Conservation (phyloP, 2,113 vertebrate genomes). For the Dunckerocampus dactyliophorus region DNA sequence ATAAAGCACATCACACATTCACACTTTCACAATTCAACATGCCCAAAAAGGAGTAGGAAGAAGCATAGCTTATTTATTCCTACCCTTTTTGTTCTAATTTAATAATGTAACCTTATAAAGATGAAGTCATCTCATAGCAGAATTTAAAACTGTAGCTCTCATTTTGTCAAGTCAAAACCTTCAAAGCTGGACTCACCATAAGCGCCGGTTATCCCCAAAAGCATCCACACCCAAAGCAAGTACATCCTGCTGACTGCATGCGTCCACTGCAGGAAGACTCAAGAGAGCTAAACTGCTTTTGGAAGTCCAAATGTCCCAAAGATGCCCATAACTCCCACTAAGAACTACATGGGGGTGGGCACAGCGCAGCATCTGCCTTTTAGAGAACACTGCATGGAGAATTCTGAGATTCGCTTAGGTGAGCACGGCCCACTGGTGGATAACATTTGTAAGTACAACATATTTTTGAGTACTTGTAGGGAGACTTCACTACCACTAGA, state of each 20-base stretch:
- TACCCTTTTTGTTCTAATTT: too few relatives aligned
- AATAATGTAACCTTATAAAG: not conserved
- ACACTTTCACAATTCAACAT: too few relatives aligned
- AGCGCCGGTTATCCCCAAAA: not conserved
- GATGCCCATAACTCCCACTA: not conserved
- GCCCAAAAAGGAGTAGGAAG: too few relatives aligned
- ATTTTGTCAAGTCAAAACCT: not conserved
- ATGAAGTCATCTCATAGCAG: not conserved
- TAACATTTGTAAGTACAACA: conserved; percentile 1
- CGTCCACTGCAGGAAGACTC: not conserved
- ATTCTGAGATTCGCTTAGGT: not conserved
- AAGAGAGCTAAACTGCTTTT: not conserved
- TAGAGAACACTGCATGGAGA: too few relatives aligned
- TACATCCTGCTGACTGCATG: conserved; percentile 1
- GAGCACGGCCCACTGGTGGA: conserved; percentile 37
- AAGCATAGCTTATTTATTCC: too few relatives aligned
- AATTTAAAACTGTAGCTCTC: not conserved
- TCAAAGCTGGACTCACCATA: not conserved
- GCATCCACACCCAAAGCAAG: not conserved
- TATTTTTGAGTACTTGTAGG: too few relatives aligned
- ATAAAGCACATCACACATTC: too few relatives aligned
- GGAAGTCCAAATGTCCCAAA: not conserved
- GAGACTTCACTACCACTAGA: too few relatives aligned
- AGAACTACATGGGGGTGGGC: not conserved
- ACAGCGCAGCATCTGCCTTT: too few relatives aligned